Base-by-base conservation (phyloP, 2,113 vertebrate genomes). In the Scartelaos histophorus region DNA sequence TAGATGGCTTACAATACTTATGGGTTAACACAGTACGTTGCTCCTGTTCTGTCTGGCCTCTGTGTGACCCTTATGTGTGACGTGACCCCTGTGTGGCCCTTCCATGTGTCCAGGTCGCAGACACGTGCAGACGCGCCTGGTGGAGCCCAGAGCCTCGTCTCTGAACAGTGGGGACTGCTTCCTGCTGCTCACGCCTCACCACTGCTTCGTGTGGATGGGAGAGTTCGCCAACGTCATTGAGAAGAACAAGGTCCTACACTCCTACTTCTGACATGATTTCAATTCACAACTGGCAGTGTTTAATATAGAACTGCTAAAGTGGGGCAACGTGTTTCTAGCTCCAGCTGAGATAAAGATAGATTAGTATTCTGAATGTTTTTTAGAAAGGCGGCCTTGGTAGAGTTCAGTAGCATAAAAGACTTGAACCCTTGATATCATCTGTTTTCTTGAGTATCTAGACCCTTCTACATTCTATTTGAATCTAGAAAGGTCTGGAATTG, bases 181-280 rank as follows among this genome's bases (percentile, higher is more conserved):
- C 94, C 95, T 99, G 49, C 82, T 98, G 80, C 92, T 99, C 71
- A 95, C 95, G 0, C 94, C 96, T 1, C 95, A 95, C 72, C 88
- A 92, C 78, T 99, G 97, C 87, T 95, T 96, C 77, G 91, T 96
- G 75, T 99, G 97, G 97, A 92, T 95, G 0, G 97, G 97, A 87
- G 97, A 98, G 90, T 98, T 98, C 82, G 93, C 97, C 19, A 99
- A 98, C 21, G 95, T 98, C 89, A 98, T 99, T n/a, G 97, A 99
- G 88, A 97, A 95, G 86, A 96, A 97, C 0, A 99, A 98, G 95
- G 97, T 96, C 22, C 22, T 58, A 4, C 56, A 15, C 13, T 5
- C 13, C 56, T 15, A 6, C 56, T 12, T 58, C 56, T 15, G 12
- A 1, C 19, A 54, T 54, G 0, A 54, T n/a, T 21, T 21, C 7